Conservation (phyloP, 2,113 vertebrate species). For the Hydropotes inermis region DNA sequence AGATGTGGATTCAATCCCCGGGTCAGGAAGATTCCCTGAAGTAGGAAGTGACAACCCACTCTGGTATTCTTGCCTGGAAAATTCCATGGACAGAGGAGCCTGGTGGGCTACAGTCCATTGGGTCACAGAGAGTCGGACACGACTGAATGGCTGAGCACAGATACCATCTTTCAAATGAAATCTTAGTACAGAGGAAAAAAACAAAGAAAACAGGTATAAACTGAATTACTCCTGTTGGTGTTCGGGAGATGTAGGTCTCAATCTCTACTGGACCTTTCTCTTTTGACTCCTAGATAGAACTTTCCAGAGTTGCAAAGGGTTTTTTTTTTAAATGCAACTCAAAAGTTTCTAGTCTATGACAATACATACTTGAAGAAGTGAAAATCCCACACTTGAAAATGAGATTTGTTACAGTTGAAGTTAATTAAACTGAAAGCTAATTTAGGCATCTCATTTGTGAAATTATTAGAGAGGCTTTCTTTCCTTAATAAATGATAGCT, state of each 20-base stretch:
- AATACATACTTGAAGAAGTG: not conserved
- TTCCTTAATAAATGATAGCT: not conserved
- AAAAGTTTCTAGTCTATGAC: not conserved
- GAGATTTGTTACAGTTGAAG: not conserved
- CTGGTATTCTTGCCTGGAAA: not conserved
- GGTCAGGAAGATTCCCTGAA: not conserved
- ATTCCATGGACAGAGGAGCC: not conserved
- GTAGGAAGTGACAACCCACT: not conserved
- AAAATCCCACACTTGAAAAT: not conserved
- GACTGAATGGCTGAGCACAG: not conserved
- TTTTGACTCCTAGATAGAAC: not conserved
- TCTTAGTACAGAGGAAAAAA: not conserved
- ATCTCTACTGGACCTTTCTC: not conserved
- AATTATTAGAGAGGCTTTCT: not conserved
- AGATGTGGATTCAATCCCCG: fast-evolving
- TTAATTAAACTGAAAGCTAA: not conserved
- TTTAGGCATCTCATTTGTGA: not conserved
- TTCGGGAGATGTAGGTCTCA: not conserved
- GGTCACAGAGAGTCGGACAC: not conserved
- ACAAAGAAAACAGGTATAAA: not conserved
- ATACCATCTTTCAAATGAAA: not conserved
- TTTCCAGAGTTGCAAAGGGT: not conserved
- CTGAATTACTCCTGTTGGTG: not conserved
- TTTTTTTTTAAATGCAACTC: not conserved
- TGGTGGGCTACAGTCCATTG: not conserved